Evolutionary conservation across 2,113 vertebrate species (phyloP).

Genomic region (Pyrgilauda ruficollis): DNA sequence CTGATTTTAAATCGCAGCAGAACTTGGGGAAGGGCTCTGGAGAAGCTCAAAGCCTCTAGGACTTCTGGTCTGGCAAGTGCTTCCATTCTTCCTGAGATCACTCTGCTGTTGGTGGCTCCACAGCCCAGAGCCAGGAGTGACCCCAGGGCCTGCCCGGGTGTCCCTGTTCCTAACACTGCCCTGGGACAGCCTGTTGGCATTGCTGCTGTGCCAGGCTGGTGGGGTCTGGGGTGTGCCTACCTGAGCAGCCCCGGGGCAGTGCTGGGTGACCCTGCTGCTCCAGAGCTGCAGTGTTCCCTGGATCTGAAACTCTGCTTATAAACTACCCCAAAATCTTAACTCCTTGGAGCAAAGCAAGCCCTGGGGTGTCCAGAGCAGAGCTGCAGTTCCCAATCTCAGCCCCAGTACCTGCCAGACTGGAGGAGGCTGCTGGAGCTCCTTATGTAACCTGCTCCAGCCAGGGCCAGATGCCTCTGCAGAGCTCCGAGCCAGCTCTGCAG

Average conservation of each 20-base stretch:
- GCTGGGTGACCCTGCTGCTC: neutral
- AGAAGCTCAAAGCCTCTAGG: neutral
- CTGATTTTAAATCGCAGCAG: neutral
- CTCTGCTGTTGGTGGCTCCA: neutral
- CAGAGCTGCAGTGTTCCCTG: neutral
- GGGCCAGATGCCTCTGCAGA: slow-evolving; percentile 56
- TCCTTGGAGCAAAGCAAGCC: neutral
- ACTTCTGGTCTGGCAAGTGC: neutral
- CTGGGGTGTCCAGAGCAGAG: neutral
- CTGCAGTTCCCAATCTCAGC: neutral
- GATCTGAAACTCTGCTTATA: neutral
- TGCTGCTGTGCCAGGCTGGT: fast-evolving
- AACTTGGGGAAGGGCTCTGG: neutral
- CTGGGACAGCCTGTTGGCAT: neutral
- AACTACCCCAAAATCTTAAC: neutral
- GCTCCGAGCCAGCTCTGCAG: slow-evolving; percentile 41
- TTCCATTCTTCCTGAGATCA: neutral
- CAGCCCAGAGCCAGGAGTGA: neutral
- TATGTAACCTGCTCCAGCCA: slow-evolving; percentile 32
- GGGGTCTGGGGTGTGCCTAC: neutral
- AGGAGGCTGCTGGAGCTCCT: slow-evolving; percentile 20
- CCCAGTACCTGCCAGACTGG: slow-evolving; percentile 17
- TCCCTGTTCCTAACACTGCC: fast-evolving
- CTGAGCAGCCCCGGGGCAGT: neutral
- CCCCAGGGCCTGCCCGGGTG: fast-evolving